Base-by-base conservation (phyloP, 1,140 invertebrate genomes). In the Bicyclus anynana region DNA sequence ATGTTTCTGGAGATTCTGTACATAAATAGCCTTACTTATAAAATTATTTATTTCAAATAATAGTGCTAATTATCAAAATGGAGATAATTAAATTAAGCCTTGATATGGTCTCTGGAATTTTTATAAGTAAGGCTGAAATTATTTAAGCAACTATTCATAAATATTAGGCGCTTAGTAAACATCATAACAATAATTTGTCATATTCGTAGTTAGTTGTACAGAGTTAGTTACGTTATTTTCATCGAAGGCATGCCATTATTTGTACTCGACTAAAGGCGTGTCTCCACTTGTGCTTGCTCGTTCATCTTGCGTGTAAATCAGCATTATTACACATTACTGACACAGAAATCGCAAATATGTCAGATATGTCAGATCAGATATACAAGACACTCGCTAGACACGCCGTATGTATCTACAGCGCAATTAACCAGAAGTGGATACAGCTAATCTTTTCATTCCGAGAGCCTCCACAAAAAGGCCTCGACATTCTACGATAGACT, bases 401-500 rank as follows among this genome's bases (percentile, higher is more conserved):
- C 3, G 23, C 23, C 2, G 7, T 7, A 23, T 7, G 23, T 74
- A 63, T 57, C 4, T 47, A 80, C 70, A 82, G 79, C 76, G 72
- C 75, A 75, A 67, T 67, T 59, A 56, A 49, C 35, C 17, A n/a
- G 53, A 71, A 69, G 58, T 64, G 69, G 60, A 75, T 67, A 72
- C 65, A 77, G 77, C 72, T 71, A 71, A 67, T 66, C 40, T 49
- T 47, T 35, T 18, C 44, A 13, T 46, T 50, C 59, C 53, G 37
- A 53, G 60, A 58, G 67, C 62, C 78, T 69, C 62, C 54, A 71
- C 55, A 71, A 69, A 65, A 70, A 74, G 74, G 50, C 70, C 59
- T 57, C 52, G 46, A 67, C 64, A 66, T 72, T 69, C 69, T 62
- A 74, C 66, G 69, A 80, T 67, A 83, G 84, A 87, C 84, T 87